Base-by-base conservation (phyloP, 2,113 vertebrate genomes). In the Ciconia maguari region DNA sequence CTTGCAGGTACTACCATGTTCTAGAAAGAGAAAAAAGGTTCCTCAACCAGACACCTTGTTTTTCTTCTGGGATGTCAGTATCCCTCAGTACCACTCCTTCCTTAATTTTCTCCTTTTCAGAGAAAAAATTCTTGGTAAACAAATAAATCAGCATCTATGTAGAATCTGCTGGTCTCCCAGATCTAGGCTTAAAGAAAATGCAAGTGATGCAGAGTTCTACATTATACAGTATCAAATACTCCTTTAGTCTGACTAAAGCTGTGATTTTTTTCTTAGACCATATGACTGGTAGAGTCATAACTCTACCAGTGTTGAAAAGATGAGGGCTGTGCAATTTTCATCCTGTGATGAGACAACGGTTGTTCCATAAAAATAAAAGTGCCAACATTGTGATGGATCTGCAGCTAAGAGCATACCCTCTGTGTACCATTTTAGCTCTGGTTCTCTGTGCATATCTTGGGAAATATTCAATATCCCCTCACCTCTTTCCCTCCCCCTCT, bases 301-400 rank as follows among this genome's bases (percentile, higher is more conserved):
- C 34, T 90, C 71, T 78, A 70, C 48, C 51, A 29, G 52, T 41
- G 12, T 38, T 87, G 89, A 92, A 92, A 92, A 94, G 69, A 89
- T 61, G 69, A 95, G 12, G 54, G n/a, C 48, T 79, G 48, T 82
- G 58, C 69, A 94, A 69, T 95, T 91, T 94, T 94, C 72, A 25
- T 75, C 69, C 70, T 91, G 36, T 92, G 81, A 92, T 1, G 36
- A 96, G 95, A 89, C 80, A 94, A 91, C 6, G 7, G 52, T 79
- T 91, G 52, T 76, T 94, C 57, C 77, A 76, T 85, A 78, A 92
- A 96, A 94, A 91, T 91, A 93, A 61, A 92, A 94, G 22, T 92
- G 91, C 21, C 61, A 94, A 36, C 44, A 42, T 25, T 62, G 34
- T 89, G 84, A 97, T 62, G 69, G 69, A 93, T 94, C 77, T 89